These are phyloP conservation scores for Protula sp. DNA, from an alignment of 2,888 invertebrate genomes.

Conservation along the genomic window DNA sequence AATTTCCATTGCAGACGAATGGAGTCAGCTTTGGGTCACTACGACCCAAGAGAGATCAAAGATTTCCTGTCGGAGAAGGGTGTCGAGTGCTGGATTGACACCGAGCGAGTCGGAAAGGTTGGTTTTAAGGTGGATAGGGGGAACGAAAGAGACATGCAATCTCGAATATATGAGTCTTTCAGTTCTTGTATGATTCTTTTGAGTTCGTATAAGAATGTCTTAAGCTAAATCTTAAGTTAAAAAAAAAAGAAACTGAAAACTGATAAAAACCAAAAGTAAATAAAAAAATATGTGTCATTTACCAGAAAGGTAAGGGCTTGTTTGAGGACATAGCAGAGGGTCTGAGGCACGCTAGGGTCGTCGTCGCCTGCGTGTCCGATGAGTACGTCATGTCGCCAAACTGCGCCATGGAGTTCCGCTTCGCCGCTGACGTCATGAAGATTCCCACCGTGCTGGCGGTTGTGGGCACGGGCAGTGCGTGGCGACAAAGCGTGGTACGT, in stretches of 20 bases:
- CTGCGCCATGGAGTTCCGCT: slow-evolving; percentile 43
- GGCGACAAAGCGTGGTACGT: slow-evolving; percentile 12
- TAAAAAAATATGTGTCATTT: no score
- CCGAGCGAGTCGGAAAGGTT: slow-evolving; percentile 42
- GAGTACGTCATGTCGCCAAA: slow-evolving; percentile 42
- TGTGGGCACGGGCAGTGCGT: slow-evolving; percentile 35
- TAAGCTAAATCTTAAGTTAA: no score
- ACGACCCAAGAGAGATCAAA: slow-evolving; percentile 44
- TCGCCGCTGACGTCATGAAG: slow-evolving; percentile 37
- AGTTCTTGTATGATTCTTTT: no score
- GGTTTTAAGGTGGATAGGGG: no score
- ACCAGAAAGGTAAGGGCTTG: no score
- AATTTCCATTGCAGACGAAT: not conserved
- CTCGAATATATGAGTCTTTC: no score
- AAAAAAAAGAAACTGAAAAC: no score
- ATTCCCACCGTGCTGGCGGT: slow-evolving; percentile 41
- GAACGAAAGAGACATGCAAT: no score
- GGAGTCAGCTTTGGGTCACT: slow-evolving; percentile 29
- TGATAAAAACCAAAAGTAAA: no score
- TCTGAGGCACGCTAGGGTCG: slow-evolving; percentile 38
- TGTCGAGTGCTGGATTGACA: slow-evolving; percentile 44
- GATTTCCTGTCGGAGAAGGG: slow-evolving; percentile 34
- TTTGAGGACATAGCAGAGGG: slow-evolving; percentile 50
- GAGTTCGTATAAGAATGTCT: no score
- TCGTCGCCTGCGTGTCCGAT: slow-evolving; percentile 48